Conservation (phyloP, 2,888 invertebrate genomes). For the Drosophila paranaensis region DNA sequence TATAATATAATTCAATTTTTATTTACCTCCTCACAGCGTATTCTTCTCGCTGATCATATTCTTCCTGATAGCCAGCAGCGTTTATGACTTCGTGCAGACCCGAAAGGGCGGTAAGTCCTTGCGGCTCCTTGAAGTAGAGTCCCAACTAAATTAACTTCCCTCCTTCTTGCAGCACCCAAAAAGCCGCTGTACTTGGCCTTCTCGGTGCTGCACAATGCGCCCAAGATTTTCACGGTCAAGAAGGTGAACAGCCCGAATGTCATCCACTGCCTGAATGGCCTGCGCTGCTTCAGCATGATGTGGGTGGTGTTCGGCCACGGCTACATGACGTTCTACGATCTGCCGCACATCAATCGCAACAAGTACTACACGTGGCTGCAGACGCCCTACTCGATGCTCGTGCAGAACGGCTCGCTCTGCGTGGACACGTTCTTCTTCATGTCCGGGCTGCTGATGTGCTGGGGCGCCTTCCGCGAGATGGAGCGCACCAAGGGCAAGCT, state of each 20-base stretch:
- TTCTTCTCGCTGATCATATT: constrained; percentile 79
- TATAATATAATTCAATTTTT: no score
- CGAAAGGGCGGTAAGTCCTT: constrained; percentile 61
- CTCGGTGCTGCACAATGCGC: constrained; percentile 85
- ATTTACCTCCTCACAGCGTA: constrained; percentile 51
- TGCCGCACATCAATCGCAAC: constrained; percentile 82
- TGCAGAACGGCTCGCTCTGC: constrained; percentile 85
- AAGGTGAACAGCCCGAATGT: constrained; percentile 81
- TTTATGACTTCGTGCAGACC: constrained; percentile 81
- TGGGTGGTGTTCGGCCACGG: constrained; percentile 86
- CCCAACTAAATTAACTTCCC: background rate
- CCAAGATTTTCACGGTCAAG: constrained; percentile 84
- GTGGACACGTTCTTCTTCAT: constrained; percentile 89
- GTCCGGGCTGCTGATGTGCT: constrained; percentile 87
- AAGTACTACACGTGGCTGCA: constrained; percentile 79
- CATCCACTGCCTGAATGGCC: constrained; percentile 85
- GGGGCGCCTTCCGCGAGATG: constrained; percentile 83
- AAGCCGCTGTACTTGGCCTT: constrained; percentile 80
- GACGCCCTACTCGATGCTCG: constrained; percentile 82
- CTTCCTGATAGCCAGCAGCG: constrained; percentile 78
- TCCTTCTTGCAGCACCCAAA: constrained; percentile 64
- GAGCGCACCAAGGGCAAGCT: constrained; percentile 83
- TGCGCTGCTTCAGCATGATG: constrained; percentile 85
- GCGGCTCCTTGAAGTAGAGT: no score
- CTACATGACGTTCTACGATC: constrained; percentile 83